Evolutionary conservation across 2,888 invertebrate species (phyloP), one percentile per base, ranked within the genome.

Genomic region (Morpho helenor): DNA sequence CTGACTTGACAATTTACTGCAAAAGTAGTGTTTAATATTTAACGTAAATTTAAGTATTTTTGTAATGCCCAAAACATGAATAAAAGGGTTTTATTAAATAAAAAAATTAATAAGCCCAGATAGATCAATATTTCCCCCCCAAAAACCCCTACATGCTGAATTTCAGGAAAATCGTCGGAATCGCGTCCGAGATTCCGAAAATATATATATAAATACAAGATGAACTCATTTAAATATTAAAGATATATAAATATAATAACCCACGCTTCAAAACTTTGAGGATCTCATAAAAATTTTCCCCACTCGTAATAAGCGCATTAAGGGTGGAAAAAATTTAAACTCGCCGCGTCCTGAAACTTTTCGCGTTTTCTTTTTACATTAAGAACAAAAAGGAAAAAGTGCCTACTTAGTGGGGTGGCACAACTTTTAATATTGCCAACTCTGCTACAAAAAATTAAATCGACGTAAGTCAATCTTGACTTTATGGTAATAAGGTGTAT

Each of bases 221-320:
- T n/a, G n/a, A n/a, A n/a, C n/a, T n/a, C n/a, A n/a, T n/a, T n/a
- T n/a, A n/a, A n/a, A n/a, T n/a, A n/a, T n/a, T n/a, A n/a, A n/a
- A n/a, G 16, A 16, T 16, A 16, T 16, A 16, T n/a, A 16, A 16
- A 16, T 16, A 16, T 16, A 31, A 31, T 31, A 39, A 44, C 42
- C 3, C 8, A 7, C 41, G 9, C 41, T 16, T 5, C n/a, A 31
- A 70, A 70, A 72, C 67, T 78, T 80, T 79, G 78, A 70, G 77
- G 72, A 62, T 54, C 74, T 52, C 63, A 55, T 63, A 73, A 75
- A 54, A 75, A 77, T 76, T 76, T 78, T 75, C 76, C 69, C 78
- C 79, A 77, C 80, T 85, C 84, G 77, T 89, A 90, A 90, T 89
- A 89, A 89, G 86, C 88, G 89, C 89, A 89, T 88, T 90, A 90